Conservation (phyloP, 2,888 invertebrate genomes). For the Troglohyphantes excavatus region DNA sequence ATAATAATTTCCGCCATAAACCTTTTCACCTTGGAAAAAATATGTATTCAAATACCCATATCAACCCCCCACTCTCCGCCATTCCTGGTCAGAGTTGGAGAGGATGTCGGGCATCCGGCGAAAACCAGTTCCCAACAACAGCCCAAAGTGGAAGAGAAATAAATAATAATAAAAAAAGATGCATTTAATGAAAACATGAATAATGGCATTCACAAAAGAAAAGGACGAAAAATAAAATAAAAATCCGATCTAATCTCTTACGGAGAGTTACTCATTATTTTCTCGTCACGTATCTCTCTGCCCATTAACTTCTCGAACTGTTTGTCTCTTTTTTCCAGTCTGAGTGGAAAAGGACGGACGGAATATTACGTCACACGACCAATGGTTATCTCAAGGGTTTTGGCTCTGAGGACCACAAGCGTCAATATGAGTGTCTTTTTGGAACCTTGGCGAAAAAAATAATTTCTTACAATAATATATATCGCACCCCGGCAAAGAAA, state of each 20-base stretch:
- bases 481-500: too few species aligned
- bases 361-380: too few species aligned
- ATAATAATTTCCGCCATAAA: too few species aligned
- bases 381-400: too few species aligned
- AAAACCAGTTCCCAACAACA: conserved; percentile 12
- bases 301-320: conserved; percentile 12
- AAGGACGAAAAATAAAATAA: not conserved
- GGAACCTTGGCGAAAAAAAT: too few species aligned
- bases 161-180: not conserved
- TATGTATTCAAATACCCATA: too few species aligned
- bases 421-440: too few species aligned
- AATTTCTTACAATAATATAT: too few species aligned
- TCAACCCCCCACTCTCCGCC: too few species aligned
- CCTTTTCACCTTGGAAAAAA: too few species aligned
- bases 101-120: not conserved
- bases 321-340: not conserved
- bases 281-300: conserved; percentile 30
- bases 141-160: conserved; percentile 1
- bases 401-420: too few species aligned
- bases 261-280: conserved; percentile 51
- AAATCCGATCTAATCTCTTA: conserved; percentile 25
- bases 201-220: conserved; percentile 19
- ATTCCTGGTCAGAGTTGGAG: too few species aligned
- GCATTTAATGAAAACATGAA: conserved; percentile 42
- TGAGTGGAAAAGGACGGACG: conserved; percentile 1